Evolutionary conservation across 64 coral and sea anemone species (phyloP).

Genomic region (Stichodactyla helianthus): DNA sequence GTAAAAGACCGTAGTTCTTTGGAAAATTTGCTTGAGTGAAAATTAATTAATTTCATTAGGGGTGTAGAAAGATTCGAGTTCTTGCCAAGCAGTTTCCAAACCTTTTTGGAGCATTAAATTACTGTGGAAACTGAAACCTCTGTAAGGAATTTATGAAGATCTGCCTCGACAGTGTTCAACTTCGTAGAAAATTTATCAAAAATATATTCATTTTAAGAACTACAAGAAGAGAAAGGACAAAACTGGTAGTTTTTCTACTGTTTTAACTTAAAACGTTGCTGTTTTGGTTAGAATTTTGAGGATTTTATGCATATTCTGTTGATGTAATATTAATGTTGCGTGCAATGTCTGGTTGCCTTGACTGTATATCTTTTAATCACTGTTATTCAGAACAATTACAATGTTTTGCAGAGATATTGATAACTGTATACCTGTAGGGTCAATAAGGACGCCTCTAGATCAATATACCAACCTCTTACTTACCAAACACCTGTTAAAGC

Average conservation of each 20-base stretch:
- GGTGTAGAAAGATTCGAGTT: background rate
- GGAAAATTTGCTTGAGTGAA: background rate
- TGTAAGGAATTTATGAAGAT: background rate
- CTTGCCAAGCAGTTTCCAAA: background rate
- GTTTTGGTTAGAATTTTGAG: background rate
- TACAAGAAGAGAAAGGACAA: no score
- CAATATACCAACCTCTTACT: background rate
- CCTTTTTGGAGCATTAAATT: background rate
- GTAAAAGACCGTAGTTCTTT: background rate
- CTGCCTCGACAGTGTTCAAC: background rate
- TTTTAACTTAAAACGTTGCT: background rate
- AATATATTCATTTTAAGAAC: no score
- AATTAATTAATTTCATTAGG: background rate
- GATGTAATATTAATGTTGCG: no score
- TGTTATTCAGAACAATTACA: no score
- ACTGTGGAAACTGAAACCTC: background rate
- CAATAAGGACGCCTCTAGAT: background rate
- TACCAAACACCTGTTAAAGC: background rate
- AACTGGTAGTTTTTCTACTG: background rate
- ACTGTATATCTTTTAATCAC: no score
- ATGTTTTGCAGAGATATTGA: no score
- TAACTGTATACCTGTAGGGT: background rate
- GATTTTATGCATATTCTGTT: no score
- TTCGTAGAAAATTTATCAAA: background rate
- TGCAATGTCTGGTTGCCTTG: no score